Base-by-base conservation (phyloP, 2,797 vertebrate genomes). In the Falco cherrug region DNA sequence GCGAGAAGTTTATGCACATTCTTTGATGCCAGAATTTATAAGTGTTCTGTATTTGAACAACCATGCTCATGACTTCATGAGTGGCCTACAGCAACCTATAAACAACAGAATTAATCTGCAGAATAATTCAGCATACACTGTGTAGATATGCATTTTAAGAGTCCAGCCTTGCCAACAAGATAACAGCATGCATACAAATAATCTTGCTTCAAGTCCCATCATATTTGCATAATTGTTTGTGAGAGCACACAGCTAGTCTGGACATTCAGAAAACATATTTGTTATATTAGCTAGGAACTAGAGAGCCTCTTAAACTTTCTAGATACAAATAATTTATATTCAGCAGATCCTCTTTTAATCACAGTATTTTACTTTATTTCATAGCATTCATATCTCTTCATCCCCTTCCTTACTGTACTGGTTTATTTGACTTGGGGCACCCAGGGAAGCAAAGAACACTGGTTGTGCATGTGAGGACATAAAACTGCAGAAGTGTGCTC, bases 21-120 rank as follows among this genome's bases (percentile, higher is more conserved):
- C 93, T 91, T 97, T 97, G 94, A 97, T 95, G 95, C 75, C 93
- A 97, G 93, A 96, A 97, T 97, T 97, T 95, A 47, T 97, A 95
- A 95, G 86, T 95, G 89, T 61, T 93, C 92, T 93, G 71, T 97
- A 95, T 97, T 95, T 95, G 95, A 95, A 96, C 91, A 97, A 95
- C 95, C 95, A 96, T 90, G 61, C 54, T 97, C 87, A 94, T 94
- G 95, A 83, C 89, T 96, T 97, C 85, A 87, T 85, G 89, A 96
- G 95, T 90, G 94, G 96, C 91, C 95, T 93, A 95, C 87, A 97
- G 95, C 96, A 96, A 97, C 91, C 43, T 95, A 93, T 91, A 96
- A 92, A 89, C 89, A 92, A 59, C 57, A 83, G 68, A 94, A 96
- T 76, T 84, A 90, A 80, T 83, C 65, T 95, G 84, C 87, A 94